phyloP scores from a whole-genome alignment of 2,888 invertebrate genomes.

The Hydroisotoma schaefferi region DNA sequence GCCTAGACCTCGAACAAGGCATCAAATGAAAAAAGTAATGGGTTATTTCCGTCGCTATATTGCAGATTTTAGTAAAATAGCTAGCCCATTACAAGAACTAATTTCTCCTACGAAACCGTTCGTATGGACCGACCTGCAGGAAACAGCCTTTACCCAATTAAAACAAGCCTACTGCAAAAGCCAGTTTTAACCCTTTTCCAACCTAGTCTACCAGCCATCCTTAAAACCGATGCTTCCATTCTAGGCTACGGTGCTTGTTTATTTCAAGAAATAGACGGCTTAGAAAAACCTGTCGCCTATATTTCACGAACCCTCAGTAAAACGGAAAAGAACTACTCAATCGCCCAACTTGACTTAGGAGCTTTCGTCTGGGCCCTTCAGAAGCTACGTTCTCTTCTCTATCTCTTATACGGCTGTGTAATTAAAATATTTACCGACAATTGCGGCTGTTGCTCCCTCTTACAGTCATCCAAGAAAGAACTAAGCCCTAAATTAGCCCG shows the following conservation, averaged over 20 bases:
- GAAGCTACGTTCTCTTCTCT: background rate
- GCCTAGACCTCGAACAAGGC: background rate
- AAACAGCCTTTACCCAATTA: background rate
- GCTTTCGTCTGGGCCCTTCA: background rate
- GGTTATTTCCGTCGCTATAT: background rate
- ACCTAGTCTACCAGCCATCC: background rate
- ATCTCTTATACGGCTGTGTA: background rate
- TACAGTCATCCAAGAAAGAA: background rate
- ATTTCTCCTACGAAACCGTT: background rate
- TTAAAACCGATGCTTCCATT: background rate
- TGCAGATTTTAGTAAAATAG: background rate
- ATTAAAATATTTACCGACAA: background rate
- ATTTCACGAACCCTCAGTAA: slow-evolving; percentile 1
- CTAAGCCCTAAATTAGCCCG: background rate
- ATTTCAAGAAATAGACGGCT: background rate
- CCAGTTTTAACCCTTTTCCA: background rate
- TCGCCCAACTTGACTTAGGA: background rate
- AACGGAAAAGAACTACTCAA: background rate
- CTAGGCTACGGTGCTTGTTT: background rate
- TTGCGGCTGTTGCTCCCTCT: background rate
- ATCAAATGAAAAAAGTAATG: background rate
- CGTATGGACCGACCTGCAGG: background rate
- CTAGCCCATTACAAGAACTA: background rate
- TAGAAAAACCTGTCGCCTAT: background rate
- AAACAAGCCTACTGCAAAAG: background rate